Evolutionary conservation across 2,113 vertebrate genomes (phyloP).

Genomic region (Glaucidium brasilianum): DNA sequence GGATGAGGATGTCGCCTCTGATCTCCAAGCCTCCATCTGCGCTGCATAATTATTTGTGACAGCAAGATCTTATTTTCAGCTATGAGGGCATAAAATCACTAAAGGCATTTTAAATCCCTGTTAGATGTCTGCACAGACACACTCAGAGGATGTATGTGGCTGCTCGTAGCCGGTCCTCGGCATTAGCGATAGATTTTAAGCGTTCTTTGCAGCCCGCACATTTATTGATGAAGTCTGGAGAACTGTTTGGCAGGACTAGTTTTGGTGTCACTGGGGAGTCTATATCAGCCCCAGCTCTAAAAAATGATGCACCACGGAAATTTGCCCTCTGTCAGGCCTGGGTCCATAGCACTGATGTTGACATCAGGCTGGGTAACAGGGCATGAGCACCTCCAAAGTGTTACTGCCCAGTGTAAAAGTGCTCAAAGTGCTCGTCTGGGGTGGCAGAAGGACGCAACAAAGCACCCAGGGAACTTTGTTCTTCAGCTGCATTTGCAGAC

Average conservation of each 20-base stretch:
- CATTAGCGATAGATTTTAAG: not conserved
- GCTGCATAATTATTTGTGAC: not conserved
- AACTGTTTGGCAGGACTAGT: not conserved
- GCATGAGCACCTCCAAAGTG: accelerated
- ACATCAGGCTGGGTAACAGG: not conserved
- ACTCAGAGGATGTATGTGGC: not conserved
- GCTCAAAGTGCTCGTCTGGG: not conserved
- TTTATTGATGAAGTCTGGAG: too few relatives aligned
- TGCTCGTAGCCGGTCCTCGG: not conserved
- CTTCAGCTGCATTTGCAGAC: not conserved
- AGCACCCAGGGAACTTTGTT: accelerated
- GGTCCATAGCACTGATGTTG: not conserved
- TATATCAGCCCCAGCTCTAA: not conserved
- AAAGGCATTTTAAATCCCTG: not conserved
- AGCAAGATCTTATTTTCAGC: not conserved
- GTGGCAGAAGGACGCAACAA: accelerated
- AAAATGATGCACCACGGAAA: accelerated
- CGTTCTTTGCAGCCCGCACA: accelerated
- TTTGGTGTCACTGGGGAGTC: accelerated
- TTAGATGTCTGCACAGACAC: not conserved
- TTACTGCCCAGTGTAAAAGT: not conserved
- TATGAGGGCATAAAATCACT: not conserved
- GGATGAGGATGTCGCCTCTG: too few relatives aligned
- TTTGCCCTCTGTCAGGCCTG: not conserved
- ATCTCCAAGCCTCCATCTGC: not conserved